Evolutionary conservation across 92 coral and sea anemone genomes (phyloP).

Genomic region (Ricordea florida): DNA sequence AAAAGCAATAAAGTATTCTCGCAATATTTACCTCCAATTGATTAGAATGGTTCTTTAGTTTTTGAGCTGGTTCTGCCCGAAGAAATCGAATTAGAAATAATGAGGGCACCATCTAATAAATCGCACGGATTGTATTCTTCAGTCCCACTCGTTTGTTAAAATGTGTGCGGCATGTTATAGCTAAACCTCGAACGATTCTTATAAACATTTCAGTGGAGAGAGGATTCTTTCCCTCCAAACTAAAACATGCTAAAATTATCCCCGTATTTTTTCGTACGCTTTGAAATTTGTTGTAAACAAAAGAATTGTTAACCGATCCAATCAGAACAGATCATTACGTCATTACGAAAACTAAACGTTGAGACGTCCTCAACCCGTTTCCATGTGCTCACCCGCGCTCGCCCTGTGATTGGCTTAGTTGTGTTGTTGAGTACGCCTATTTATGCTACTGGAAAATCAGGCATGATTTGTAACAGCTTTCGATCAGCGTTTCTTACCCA

Average conservation of each 20-base stretch:
- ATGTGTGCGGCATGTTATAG: conserved; percentile 30
- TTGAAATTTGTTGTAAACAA: no score
- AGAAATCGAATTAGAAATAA: conserved; percentile 17
- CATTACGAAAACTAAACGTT: no score
- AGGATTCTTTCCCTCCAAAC: conserved; percentile 47
- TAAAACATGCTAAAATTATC: conserved; percentile 45
- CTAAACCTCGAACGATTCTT: conserved; percentile 23
- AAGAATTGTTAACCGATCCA: no score
- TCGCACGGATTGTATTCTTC: conserved; percentile 35
- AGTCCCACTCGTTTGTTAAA: conserved; percentile 41
- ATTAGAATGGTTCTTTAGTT: neutral
- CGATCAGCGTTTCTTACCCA: no score
- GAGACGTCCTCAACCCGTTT: no score
- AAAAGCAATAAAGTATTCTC: neutral
- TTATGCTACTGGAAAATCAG: no score
- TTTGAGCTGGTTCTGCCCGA: neutral
- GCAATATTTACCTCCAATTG: neutral
- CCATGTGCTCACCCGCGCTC: no score
- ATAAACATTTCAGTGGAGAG: conserved; percentile 35
- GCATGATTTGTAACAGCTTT: no score
- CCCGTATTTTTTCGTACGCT: no score
- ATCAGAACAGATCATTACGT: no score
- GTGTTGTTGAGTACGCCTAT: no score
- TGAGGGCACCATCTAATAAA: conserved; percentile 31
- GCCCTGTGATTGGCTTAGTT: no score